Evolutionary conservation across 2,797 vertebrate species (phyloP).

Genomic region (Enteromius unitaeniatus): DNA sequence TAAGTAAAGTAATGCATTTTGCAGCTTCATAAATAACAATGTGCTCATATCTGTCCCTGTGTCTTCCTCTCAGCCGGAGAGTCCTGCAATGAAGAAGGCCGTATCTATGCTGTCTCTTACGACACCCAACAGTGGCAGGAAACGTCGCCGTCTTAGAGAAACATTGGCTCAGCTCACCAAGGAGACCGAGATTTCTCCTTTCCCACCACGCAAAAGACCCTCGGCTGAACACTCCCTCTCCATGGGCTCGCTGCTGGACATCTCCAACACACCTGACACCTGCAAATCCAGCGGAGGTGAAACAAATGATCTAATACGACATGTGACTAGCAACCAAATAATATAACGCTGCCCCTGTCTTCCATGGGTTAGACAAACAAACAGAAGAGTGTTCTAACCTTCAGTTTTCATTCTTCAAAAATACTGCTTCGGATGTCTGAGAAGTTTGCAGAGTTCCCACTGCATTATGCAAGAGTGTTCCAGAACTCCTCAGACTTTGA

Average conservation of each 20-base stretch:
- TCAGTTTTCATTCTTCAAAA: no score
- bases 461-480: slow-evolving; percentile 20
- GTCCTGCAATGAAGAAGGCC: slow-evolving; percentile 92
- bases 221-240: slow-evolving; percentile 95
- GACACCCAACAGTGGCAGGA: slow-evolving; percentile 93
- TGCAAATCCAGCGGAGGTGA: slow-evolving; percentile 84
- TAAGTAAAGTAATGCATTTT: not conserved
- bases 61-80: slow-evolving; percentile 79
- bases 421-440: not conserved
- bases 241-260: slow-evolving; percentile 92
- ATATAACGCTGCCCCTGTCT: not conserved
- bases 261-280: slow-evolving; percentile 94
- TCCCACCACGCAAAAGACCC: slow-evolving; percentile 91
- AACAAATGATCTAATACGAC: slow-evolving; percentile 21
- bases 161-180: slow-evolving; percentile 92
- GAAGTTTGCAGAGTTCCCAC: not conserved
- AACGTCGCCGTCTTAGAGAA: slow-evolving; percentile 90
- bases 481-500: slow-evolving; percentile 20
- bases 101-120: slow-evolving; percentile 90
- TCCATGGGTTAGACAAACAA: not conserved
- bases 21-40: not conserved
- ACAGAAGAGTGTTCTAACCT: not conserved
- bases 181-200: slow-evolving; percentile 92
- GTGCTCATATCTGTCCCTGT: not conserved
- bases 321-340: not conserved